Evolutionary conservation across 2,113 vertebrate genomes (phyloP), one percentile per base, ranked within the genome.

Genomic region (Rana temporaria): DNA sequence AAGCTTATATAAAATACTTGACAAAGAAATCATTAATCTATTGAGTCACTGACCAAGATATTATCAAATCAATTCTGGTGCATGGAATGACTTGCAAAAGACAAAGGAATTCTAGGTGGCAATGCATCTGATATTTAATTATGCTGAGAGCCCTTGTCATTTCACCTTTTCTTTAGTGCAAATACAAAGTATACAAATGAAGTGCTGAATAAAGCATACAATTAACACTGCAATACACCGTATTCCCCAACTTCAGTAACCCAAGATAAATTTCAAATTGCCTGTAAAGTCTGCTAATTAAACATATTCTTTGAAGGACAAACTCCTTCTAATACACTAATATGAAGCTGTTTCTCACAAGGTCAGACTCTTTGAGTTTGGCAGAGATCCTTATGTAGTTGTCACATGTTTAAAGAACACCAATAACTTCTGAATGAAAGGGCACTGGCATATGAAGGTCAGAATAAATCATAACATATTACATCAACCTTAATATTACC

Each of bases 201-300:
- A 87, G 42, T 52, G 67, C 86, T 63, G 81, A 84, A 85, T 1
- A 0, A 87, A 90, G 87, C 85, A 87, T 89, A 89, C 88, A 83
- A 86, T 88, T 84, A 64, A 69, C 87, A 88, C 67, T 87, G 79
- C 85, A 82, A 82, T 59, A 38, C 32, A 67, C 80, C n/a, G 64
- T 42, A 87, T 82, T 91, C 89, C 83, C 89, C 85, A 90, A 89
- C n/a, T 86, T 82, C 82, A 85, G 88, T 90, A 92, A 92, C 93
- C 92, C 90, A 91, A 90, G 88, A 85, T 87, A 88, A 87, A 89
- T 91, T 89, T 91, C 87, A 89, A 89, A 80, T 88, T 91, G 88
- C 90, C 88, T 92, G 85, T 89, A 91, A 92, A 89, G 90, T 88
- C 79, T 83, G 86, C 86, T 92, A 92, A 91, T 91, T 92, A 92